Conservation (phyloP, 2,113 vertebrate species). For the Bubo blakistoni region DNA sequence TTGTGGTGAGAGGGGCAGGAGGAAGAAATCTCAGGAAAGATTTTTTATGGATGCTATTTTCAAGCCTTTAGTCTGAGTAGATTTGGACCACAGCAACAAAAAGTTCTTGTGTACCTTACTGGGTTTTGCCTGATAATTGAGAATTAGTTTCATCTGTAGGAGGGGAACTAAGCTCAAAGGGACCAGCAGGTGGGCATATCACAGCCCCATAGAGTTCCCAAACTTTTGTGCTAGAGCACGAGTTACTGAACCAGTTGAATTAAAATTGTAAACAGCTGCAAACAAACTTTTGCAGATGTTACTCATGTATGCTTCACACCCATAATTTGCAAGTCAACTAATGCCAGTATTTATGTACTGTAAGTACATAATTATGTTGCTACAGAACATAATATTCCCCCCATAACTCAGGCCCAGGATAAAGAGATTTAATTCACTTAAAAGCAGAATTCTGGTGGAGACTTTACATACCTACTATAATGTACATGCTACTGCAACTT, state of each 20-base stretch:
- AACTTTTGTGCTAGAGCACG: background rate
- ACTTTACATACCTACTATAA: background rate
- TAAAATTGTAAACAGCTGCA: slow-evolving; percentile 27
- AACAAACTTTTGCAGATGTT: slow-evolving; percentile 50
- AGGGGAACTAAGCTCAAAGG: background rate
- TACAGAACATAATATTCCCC: background rate
- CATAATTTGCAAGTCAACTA: slow-evolving; percentile 53
- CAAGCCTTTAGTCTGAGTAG: background rate
- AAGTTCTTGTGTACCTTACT: background rate
- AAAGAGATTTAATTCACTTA: background rate
- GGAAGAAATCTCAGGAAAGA: background rate
- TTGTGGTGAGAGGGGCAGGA: background rate
- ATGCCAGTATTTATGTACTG: slow-evolving; percentile 39
- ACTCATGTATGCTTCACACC: slow-evolving; percentile 37
- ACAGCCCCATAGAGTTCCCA: background rate
- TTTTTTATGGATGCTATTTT: background rate
- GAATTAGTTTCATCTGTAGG: background rate
- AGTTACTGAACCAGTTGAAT: slow-evolving; percentile 20
- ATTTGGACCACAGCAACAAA: background rate
- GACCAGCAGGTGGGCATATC: background rate
- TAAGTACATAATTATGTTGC: slow-evolving; percentile 35
- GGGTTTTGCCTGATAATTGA: background rate
- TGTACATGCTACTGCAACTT: background rate
- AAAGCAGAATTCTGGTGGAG: background rate
- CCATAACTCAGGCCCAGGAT: background rate